Percentiles rank a stretch among this genome's conserved stretches.
Evolutionary conservation across 2,113 vertebrate species (phyloP).

Genomic region (Paraplagusia blochii): DNA sequence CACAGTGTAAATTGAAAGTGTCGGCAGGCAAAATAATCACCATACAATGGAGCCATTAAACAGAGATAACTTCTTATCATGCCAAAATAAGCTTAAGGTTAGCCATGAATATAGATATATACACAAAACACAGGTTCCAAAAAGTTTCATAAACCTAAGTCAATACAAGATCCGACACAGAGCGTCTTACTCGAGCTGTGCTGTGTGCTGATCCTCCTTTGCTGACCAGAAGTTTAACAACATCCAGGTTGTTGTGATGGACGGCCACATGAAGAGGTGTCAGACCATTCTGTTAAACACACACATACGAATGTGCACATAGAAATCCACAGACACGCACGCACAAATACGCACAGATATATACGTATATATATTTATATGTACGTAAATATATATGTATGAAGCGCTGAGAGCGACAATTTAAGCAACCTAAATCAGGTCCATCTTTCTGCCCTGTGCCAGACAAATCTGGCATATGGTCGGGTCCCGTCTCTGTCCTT

Average conservation of each 20-base stretch:
- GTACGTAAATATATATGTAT: conserved; percentile 43
- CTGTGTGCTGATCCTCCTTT: conserved; percentile 90
- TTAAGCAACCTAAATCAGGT: background rate
- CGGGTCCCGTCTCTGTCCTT: conserved; percentile 32
- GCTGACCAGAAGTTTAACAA: conserved; percentile 90
- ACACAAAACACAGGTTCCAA: too few species aligned
- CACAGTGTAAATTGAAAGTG: too few species aligned
- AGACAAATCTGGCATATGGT: background rate
- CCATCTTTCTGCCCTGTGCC: conserved; percentile 1
- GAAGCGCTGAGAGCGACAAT: conserved; percentile 38
- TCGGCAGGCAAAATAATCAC: too few species aligned
- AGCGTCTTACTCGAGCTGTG: conserved; percentile 85
- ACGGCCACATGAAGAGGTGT: conserved; percentile 95
- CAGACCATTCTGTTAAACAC: conserved; percentile 93
- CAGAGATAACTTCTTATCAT: too few species aligned
- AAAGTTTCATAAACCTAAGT: background rate
- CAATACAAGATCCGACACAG: conserved; percentile 7
- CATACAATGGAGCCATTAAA: too few species aligned
- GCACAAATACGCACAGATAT: conserved; percentile 39
- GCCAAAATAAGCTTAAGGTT: too few species aligned
- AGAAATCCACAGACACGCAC: conserved; percentile 61
- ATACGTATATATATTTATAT: conserved; percentile 39
- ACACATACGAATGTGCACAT: conserved; percentile 38
- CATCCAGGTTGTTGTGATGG: conserved; percentile 96
- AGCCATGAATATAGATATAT: too few species aligned